These are phyloP conservation scores for Laspeyria flexula DNA, from an alignment of 2,888 invertebrate genomes.

Conservation along the genomic window DNA sequence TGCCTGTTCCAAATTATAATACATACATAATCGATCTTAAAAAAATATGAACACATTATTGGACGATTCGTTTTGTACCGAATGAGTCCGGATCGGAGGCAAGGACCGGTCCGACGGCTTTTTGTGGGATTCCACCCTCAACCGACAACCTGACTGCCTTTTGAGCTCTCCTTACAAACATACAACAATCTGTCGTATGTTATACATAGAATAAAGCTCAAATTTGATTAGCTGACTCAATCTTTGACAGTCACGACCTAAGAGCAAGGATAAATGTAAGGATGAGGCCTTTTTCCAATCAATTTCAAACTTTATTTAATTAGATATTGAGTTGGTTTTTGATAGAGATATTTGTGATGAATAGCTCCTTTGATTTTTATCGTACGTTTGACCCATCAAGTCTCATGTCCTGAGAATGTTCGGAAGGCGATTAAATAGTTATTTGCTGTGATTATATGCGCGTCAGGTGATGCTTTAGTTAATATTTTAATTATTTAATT, in stretches of 20 bases:
- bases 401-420: constrained; percentile 79
- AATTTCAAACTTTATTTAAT: constrained; percentile 46
- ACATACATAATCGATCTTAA: constrained; percentile 59
- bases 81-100: constrained; percentile 64
- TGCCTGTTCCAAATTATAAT: constrained; percentile 31
- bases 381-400: constrained; percentile 79
- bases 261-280: constrained; percentile 74
- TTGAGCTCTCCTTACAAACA: constrained; percentile 32
- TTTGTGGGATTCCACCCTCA: constrained; percentile 81
- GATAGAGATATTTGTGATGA: constrained; percentile 47
- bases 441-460: constrained; percentile 55
- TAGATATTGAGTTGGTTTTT: constrained; percentile 43
- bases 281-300: constrained; percentile 45
- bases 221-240: constrained; percentile 22
- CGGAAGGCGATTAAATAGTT: constrained; percentile 69
- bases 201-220: constrained; percentile 28
- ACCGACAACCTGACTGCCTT: constrained; percentile 62
- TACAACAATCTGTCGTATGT: constrained; percentile 34
- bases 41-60: constrained; percentile 68
- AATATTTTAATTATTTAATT: constrained; percentile 24
- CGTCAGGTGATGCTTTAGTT: constrained; percentile 24
- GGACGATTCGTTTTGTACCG: constrained; percentile 62
- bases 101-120: constrained; percentile 76
- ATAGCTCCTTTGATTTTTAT: constrained; percentile 78
- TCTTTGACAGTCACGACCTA: constrained; percentile 78